A percentile compares a stretch with the other conserved stretches of the same genome.
These are phyloP conservation scores for Dasyurus viverrinus DNA, from an alignment of 2,113 vertebrate genomes.

Conservation along the genomic window DNA sequence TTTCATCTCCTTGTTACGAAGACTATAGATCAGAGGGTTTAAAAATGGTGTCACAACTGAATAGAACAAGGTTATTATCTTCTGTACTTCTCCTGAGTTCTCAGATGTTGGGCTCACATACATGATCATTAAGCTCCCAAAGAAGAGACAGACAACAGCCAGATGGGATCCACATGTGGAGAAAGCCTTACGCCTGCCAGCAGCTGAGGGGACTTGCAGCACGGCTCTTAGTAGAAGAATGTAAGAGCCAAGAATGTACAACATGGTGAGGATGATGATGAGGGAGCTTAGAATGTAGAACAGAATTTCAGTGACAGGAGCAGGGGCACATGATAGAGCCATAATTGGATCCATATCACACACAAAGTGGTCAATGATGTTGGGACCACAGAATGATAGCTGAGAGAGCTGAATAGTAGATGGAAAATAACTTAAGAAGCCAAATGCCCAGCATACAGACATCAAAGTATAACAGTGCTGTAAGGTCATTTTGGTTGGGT, in stretches of 20 bases:
- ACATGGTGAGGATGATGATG: slow-evolving; percentile 42
- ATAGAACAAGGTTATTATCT: slow-evolving; percentile 40
- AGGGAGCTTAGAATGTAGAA: slow-evolving; percentile 22
- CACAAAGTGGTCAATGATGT: slow-evolving; percentile 58
- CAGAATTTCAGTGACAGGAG: neutral
- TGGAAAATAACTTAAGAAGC: slow-evolving; percentile 49
- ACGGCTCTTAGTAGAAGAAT: slow-evolving; percentile 32
- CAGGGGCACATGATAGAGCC: slow-evolving; percentile 53
- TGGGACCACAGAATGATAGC: slow-evolving; percentile 64
- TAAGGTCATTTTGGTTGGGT: slow-evolving; percentile 41
- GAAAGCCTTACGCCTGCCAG: slow-evolving; percentile 38
- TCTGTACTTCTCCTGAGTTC: slow-evolving; percentile 30
- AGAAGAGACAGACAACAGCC: slow-evolving; percentile 60
- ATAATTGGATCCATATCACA: slow-evolving; percentile 52
- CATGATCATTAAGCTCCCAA: slow-evolving; percentile 46
- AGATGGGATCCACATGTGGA: slow-evolving; percentile 67
- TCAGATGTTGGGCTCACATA: slow-evolving; percentile 55
- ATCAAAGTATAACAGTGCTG: slow-evolving; percentile 25
- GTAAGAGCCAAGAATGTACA: slow-evolving; percentile 58
- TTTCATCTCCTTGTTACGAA: slow-evolving; percentile 53
- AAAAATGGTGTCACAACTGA: slow-evolving; percentile 42
- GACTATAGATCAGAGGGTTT: slow-evolving; percentile 44
- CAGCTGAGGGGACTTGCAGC: slow-evolving; percentile 51
- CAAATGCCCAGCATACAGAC: slow-evolving; percentile 19
- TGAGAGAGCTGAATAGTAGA: slow-evolving; percentile 40